These are phyloP conservation scores for Arothron firmamentum DNA, from an alignment of 2,113 vertebrate genomes.

Conservation along the genomic window DNA sequence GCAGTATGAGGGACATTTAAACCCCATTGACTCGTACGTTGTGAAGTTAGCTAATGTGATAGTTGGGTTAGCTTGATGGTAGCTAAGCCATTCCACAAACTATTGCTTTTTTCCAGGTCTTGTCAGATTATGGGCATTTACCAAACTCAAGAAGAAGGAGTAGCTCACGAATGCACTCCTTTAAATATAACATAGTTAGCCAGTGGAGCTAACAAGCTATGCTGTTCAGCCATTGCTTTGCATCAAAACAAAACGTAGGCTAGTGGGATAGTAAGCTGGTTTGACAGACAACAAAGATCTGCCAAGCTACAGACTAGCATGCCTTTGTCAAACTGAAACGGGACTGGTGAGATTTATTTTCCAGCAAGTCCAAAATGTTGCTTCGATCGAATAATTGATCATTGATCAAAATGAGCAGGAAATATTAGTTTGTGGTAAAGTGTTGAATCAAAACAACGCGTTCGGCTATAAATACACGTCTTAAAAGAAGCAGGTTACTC, in stretches of 20 bases:
- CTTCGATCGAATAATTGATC: too few relatives aligned
- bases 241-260: constrained; percentile 71
- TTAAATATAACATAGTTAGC: constrained; percentile 4
- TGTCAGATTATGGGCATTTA: neutral
- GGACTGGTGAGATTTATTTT: neutral
- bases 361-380: too few relatives aligned
- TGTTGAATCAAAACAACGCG: constrained; percentile 18
- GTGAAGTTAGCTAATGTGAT: constrained; percentile 47
- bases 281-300: constrained; percentile 62
- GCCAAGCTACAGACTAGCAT: neutral
- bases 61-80: constrained; percentile 47
- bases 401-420: too few relatives aligned
- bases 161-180: neutral
- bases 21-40: constrained; percentile 39
- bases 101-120: neutral
- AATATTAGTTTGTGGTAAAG: too few relatives aligned
- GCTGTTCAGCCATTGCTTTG: constrained; percentile 58
- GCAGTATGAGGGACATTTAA: constrained; percentile 69
- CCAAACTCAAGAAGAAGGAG: neutral
- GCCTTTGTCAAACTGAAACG: constrained; percentile 1
- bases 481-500: constrained; percentile 1
- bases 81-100: neutral
- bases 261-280: constrained; percentile 53
- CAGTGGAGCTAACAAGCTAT: neutral
- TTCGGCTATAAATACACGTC: constrained; percentile 6